Evolutionary conservation across 2,113 vertebrate genomes (phyloP).

Genomic region (Laterallus jamaicensis): DNA sequence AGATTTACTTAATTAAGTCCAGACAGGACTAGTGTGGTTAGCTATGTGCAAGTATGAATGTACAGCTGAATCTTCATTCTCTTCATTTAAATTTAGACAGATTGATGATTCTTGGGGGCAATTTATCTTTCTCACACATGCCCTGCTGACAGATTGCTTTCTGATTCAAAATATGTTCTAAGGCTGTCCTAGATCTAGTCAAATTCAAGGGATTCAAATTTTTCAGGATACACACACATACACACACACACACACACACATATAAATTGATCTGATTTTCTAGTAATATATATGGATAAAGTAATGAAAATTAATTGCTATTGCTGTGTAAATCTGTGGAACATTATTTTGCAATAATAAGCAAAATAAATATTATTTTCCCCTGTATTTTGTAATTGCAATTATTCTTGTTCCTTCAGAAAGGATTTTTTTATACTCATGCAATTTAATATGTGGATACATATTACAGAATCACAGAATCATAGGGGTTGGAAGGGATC

Average conservation of each 20-base stretch:
- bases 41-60: not conserved
- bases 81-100: not conserved
- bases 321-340: not conserved
- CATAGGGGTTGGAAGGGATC: too few species aligned
- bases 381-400: not conserved
- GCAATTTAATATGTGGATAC: not conserved
- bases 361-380: not conserved
- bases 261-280: not conserved
- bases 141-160: not conserved
- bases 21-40: not conserved
- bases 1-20: not conserved
- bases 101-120: not conserved
- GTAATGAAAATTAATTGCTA: not conserved
- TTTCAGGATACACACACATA: rapidly evolving
- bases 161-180: not conserved
- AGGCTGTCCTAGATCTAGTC: not conserved
- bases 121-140: not conserved
- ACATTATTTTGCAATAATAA: not conserved
- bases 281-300: not conserved
- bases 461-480: not conserved
- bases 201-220: not conserved
- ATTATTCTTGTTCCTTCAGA: not conserved
- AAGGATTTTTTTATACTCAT: not conserved
- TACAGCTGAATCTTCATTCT: not conserved
- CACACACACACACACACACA: not conserved